phyloP scores from a whole-genome alignment of 2,113 vertebrate species.

The Colistium nudipinnis region DNA sequence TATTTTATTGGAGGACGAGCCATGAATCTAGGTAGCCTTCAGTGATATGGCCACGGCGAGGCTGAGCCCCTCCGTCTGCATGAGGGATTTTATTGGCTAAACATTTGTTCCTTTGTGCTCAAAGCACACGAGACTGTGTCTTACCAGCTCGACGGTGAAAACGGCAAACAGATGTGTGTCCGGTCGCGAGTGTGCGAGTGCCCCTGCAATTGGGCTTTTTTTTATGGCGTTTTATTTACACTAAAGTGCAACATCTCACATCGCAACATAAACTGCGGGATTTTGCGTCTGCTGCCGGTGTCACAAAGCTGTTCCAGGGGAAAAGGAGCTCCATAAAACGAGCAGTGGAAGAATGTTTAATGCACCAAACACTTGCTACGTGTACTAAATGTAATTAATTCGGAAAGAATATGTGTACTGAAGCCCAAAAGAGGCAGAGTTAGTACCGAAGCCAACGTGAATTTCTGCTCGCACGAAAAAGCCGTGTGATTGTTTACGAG shows the following conservation, averaged over 20 bases:
- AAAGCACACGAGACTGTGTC: constrained; percentile 53
- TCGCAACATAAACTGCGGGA: neutral
- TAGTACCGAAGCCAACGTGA: constrained; percentile 52
- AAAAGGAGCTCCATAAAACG: constrained; percentile 40
- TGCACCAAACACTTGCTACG: constrained; percentile 16
- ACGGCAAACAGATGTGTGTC: constrained; percentile 77
- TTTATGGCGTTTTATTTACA: constrained; percentile 37
- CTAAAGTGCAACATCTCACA: constrained; percentile 18
- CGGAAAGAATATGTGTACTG: constrained; percentile 48
- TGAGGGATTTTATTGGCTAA: constrained; percentile 79
- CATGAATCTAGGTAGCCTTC: constrained; percentile 79
- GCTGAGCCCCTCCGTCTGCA: constrained; percentile 69
- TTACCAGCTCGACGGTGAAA: constrained; percentile 72
- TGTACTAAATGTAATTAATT: constrained; percentile 56
- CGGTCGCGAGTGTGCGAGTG: constrained; percentile 9
- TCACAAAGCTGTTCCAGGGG: constrained; percentile 26
- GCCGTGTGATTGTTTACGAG: constrained; percentile 61
- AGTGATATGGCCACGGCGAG: constrained; percentile 74
- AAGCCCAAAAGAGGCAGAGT: constrained; percentile 47
- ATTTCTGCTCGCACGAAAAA: constrained; percentile 57
- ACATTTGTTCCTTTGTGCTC: constrained; percentile 77
- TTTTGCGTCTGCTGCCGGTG: constrained; percentile 9
- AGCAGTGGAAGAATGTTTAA: constrained; percentile 17
- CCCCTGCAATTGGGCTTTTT: constrained; percentile 33
- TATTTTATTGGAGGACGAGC: constrained; percentile 79